Conservation (phyloP, 2,113 vertebrate species). For the Trematocara marginatum region DNA sequence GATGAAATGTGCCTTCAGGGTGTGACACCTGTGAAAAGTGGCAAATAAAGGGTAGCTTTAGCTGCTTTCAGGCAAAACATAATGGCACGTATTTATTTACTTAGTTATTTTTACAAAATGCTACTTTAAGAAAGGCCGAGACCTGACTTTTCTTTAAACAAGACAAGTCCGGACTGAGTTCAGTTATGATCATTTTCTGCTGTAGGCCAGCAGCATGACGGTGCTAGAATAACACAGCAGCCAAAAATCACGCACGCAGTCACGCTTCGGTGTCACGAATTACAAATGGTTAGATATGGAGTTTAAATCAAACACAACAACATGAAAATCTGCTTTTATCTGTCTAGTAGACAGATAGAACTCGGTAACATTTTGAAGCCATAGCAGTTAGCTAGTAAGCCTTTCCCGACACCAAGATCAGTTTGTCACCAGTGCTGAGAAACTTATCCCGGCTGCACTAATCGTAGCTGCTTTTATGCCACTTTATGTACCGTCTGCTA, state of each 20-base stretch:
- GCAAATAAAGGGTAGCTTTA: background rate
- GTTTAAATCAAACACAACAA: background rate
- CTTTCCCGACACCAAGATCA: background rate
- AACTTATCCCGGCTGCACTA: background rate
- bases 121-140: background rate
- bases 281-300: background rate
- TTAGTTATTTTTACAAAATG: background rate
- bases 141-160: background rate
- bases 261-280: background rate
- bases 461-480: background rate
- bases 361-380: background rate
- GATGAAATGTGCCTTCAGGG: background rate
- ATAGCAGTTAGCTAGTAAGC: background rate
- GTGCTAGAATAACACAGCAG: background rate
- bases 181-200: background rate
- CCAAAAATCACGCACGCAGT: background rate
- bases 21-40: slow-evolving; percentile 8
- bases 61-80: background rate
- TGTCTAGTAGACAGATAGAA: background rate
- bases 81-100: background rate
- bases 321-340: background rate
- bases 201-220: slow-evolving; percentile 2
- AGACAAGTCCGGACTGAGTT: background rate
- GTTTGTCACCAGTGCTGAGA: background rate
- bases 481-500: background rate